A percentile compares a stretch with the other conserved stretches of the same genome.
Conservation (phyloP, 2,888 invertebrate species). For the Bursaphelenchus okinawaensis region DNA sequence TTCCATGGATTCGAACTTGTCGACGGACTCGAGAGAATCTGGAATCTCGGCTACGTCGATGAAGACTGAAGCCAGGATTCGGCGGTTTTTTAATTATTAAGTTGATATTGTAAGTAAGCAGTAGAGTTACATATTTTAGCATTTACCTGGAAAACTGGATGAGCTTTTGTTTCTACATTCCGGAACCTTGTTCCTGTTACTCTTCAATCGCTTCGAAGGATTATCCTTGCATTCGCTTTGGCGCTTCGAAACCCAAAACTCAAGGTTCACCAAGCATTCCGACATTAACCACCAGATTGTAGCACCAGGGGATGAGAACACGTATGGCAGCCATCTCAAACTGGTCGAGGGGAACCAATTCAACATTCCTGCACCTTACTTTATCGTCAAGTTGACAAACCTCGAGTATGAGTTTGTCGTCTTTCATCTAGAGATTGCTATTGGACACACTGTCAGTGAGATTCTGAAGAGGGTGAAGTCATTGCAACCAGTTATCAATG, state of each 20-base stretch:
- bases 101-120: too few species aligned
- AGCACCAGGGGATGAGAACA: not conserved
- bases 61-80: conserved; percentile 41
- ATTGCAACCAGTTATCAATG: not conserved
- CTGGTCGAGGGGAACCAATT: not conserved
- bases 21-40: conserved; percentile 41
- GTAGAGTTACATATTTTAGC: too few species aligned
- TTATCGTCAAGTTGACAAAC: not conserved
- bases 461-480: not conserved
- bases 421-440: conserved; percentile 2
- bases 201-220: conserved; percentile 16
- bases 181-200: conserved; percentile 2
- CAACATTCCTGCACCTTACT: not conserved
- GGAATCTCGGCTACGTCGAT: conserved; percentile 42
- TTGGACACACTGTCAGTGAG: not conserved
- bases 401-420: not conserved
- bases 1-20: conserved; percentile 29
- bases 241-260: conserved; percentile 10
- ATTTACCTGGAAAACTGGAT: conserved; percentile 5
- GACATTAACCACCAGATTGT: not conserved
- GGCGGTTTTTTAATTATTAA: conserved; percentile 51
- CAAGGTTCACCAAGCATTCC: conserved; percentile 10
- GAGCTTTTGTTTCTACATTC: conserved; percentile 3
- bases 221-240: conserved; percentile 1
- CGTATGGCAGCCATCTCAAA: conserved; percentile 4